These are phyloP conservation scores for Rhinopithecus roxellana DNA, from an alignment of 2,113 vertebrate genomes.

Conservation along the genomic window DNA sequence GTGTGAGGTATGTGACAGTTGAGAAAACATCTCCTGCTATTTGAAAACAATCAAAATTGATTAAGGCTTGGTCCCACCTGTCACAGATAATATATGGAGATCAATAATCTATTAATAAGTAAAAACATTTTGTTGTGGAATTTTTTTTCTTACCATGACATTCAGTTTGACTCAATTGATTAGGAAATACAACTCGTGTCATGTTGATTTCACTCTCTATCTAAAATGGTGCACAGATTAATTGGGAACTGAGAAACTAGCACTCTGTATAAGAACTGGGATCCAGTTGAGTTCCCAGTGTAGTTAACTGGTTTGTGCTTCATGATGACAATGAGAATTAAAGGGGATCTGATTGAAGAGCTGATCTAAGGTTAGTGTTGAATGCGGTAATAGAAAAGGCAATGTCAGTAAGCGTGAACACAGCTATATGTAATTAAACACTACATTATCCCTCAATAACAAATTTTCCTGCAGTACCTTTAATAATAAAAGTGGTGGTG, in stretches of 20 bases:
- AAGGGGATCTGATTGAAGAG: background rate
- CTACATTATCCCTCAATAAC: background rate
- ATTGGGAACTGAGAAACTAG: background rate
- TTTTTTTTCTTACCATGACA: background rate
- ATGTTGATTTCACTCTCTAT: background rate
- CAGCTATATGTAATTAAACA: background rate
- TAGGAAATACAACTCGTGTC: background rate
- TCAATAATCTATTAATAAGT: background rate
- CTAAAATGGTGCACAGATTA: background rate
- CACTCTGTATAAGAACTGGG: background rate
- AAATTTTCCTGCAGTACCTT: background rate
- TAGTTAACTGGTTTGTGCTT: background rate
- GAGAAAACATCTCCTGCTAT: background rate
- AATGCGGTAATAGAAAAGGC: background rate
- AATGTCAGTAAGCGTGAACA: background rate
- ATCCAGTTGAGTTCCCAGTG: background rate
- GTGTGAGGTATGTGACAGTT: background rate
- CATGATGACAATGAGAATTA: background rate
- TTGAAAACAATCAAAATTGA: conserved; percentile 32
- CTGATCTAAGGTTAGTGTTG: background rate
- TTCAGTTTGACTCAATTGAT: background rate
- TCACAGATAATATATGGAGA: background rate
- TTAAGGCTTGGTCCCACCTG: background rate
- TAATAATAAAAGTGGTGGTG: background rate
- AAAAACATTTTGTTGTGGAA: background rate